Evolutionary conservation across 2,888 invertebrate species (phyloP).

Genomic region (Cheilosia grossa): DNA sequence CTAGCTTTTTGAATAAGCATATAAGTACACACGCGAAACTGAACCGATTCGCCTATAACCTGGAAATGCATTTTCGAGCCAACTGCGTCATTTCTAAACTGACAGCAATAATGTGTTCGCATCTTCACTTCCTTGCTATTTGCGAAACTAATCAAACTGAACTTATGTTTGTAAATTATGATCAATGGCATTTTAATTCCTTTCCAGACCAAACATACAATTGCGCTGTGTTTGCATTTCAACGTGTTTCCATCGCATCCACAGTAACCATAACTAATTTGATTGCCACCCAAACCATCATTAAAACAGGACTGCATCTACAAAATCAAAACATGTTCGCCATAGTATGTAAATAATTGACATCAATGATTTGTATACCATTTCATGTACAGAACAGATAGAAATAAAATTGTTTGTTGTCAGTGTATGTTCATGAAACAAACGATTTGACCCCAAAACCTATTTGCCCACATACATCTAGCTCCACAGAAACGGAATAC

Average conservation of each 20-base stretch:
- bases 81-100: no score
- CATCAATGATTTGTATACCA: conserved; percentile 25
- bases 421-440: conserved; percentile 44
- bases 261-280: not conserved
- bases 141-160: not conserved
- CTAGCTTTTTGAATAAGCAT: no score
- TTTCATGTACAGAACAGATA: conserved; percentile 4
- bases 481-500: conserved; percentile 14
- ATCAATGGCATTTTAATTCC: not conserved
- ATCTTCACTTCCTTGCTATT: not conserved
- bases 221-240: not conserved
- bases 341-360: conserved; percentile 24
- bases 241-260: not conserved
- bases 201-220: not conserved
- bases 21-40: no score
- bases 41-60: no score
- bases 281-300: not conserved
- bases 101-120: no score
- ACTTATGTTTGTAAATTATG: not conserved
- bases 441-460: conserved; percentile 66
- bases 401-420: conserved; percentile 26
- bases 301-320: not conserved
- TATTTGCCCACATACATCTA: conserved; percentile 52
- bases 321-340: not conserved
- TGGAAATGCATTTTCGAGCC: no score